These are phyloP conservation scores for Dicranocentrus wangi DNA, from an alignment of 2,888 invertebrate genomes.

Conservation along the genomic window DNA sequence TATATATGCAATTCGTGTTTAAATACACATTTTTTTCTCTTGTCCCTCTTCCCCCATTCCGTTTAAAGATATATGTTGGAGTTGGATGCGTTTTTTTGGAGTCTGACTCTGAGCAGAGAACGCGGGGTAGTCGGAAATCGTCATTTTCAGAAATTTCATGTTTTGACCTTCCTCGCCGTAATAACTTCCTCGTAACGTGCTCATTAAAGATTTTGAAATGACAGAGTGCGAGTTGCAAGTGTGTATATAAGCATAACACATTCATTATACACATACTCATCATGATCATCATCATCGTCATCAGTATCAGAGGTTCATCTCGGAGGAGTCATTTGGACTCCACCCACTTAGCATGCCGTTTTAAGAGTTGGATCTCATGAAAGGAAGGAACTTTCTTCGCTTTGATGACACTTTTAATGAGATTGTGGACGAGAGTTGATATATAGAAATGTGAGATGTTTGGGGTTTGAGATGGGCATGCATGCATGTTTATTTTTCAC, in stretches of 20 bases:
- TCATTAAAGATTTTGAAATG: constrained; percentile 52
- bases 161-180: constrained; percentile 47
- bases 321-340: no score
- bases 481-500: neutral
- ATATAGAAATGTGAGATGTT: constrained; percentile 33
- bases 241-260: no score
- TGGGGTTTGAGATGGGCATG: neutral
- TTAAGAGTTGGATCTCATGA: constrained; percentile 26
- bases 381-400: constrained; percentile 44
- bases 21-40: no score
- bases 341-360: constrained; percentile 24
- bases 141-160: constrained; percentile 37
- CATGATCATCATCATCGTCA: no score
- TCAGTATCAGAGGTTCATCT: no score
- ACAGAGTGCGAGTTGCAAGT: constrained; percentile 29
- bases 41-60: no score
- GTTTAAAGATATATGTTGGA: no score
- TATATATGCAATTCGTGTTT: no score
- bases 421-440: constrained; percentile 39
- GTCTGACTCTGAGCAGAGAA: neutral
- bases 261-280: no score
- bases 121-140: constrained; percentile 37
- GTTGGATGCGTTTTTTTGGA: no score
- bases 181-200: constrained; percentile 55
- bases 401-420: constrained; percentile 62